These are phyloP conservation scores for Xiphophorus birchmanni DNA, from an alignment of 2,797 vertebrate genomes.

Conservation along the genomic window DNA sequence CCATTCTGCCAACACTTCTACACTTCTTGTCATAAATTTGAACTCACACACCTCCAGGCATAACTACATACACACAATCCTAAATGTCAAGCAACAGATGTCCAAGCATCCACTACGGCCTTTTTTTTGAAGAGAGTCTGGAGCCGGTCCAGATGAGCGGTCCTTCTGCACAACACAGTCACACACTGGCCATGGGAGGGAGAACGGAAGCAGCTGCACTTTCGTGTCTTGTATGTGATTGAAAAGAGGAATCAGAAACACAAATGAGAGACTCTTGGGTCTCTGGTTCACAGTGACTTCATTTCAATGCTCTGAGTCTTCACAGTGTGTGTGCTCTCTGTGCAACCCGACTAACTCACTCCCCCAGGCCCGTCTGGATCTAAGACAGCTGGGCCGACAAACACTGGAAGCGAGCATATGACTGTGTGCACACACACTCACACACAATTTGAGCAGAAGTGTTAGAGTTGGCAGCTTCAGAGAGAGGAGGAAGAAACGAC, in stretches of 20 bases:
- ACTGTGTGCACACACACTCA: conserved; percentile 4
- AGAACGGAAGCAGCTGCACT: conserved; percentile 12
- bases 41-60: conserved; percentile 15
- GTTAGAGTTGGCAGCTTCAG: conserved; percentile 19
- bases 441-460: conserved; percentile 23
- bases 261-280: conserved; percentile 39
- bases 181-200: conserved; percentile 10
- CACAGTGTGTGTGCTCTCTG: conserved; percentile 35
- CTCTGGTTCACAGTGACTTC: conserved; percentile 51
- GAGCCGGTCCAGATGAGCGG: conserved; percentile 38
- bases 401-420: conserved; percentile 30
- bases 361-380: conserved; percentile 46
- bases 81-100: conserved; percentile 53
- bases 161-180: conserved; percentile 22
- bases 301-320: conserved; percentile 39
- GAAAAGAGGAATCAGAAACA: conserved; percentile 21
- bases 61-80: conserved; percentile 15
- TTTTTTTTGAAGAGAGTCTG: conserved; percentile 26
- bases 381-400: conserved; percentile 50
- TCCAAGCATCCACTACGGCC: conserved; percentile 25
- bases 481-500: conserved; percentile 18
- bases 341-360: conserved; percentile 42
- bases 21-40: conserved; percentile 49
- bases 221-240: conserved; percentile 16
- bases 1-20: conserved; percentile 48